These are phyloP conservation scores for Syngnathus typhle DNA, from an alignment of 2,113 vertebrate genomes.

Conservation along the genomic window DNA sequence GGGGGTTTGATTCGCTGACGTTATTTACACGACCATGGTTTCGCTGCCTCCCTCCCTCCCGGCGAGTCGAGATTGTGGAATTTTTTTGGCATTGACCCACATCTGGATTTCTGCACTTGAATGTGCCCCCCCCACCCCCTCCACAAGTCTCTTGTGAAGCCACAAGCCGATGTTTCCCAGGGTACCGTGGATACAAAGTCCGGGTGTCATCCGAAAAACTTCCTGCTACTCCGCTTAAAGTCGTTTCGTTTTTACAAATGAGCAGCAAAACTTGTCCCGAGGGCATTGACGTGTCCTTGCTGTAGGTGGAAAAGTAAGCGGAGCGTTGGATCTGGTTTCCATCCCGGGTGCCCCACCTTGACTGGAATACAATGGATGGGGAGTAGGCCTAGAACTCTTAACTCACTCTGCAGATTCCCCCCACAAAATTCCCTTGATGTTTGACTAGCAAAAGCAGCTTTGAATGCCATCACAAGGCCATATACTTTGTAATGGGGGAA, in stretches of 20 bases:
- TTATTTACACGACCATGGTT: conserved; percentile 70
- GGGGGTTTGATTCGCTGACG: conserved; percentile 55
- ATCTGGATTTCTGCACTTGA: conserved; percentile 72
- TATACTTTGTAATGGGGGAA: conserved; percentile 60
- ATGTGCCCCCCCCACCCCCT: conserved; percentile 47
- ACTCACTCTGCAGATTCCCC: conserved; percentile 67
- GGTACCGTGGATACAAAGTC: conserved; percentile 26
- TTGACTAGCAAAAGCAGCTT: conserved; percentile 60
- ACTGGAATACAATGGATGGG: conserved; percentile 64
- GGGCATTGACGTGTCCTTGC: conserved; percentile 31
- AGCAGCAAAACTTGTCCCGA: conserved; percentile 27
- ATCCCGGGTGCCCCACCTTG: conserved; percentile 60
- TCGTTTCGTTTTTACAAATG: conserved; percentile 25
- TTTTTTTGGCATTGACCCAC: conserved; percentile 73
- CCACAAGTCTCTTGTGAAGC: conserved; percentile 31
- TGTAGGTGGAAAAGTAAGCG: conserved; percentile 36
- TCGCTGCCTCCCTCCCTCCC: conserved; percentile 62
- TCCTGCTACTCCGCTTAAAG: conserved; percentile 19
- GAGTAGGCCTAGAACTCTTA: conserved; percentile 66
- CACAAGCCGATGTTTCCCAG: conserved; percentile 34
- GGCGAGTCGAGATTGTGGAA: conserved; percentile 69
- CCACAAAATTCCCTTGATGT: conserved; percentile 66
- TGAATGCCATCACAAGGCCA: conserved; percentile 69
- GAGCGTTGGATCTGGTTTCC: conserved; percentile 62
- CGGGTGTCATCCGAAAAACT: conserved; percentile 32